Base-by-base conservation (phyloP, 2,113 vertebrate species). In the Gasterosteus aculeatus region DNA sequence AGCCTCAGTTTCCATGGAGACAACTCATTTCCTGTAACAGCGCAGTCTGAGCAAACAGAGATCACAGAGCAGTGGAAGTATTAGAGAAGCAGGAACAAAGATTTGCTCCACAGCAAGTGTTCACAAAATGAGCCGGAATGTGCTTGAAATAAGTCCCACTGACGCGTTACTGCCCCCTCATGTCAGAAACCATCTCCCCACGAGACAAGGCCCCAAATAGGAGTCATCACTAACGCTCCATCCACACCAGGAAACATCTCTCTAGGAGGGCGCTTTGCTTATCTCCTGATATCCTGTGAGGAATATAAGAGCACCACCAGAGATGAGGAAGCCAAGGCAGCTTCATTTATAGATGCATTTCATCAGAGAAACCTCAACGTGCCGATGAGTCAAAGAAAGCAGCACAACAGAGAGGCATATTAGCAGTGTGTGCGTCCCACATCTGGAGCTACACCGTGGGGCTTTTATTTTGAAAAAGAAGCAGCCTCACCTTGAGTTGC, bases 1-100 rank as follows among this genome's bases (percentile, higher is more conserved):
- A 86, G 42, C 54, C 81, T 56, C 82, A 72, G 89, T 92, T 92
- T 82, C 90, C 89, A 90, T 92, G 87, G 90, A 87, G 76, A 90
- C 85, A 41, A 70, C 77, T 81, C 58, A 69, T 72, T 82, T 81
- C 74, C 78, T 62, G 44, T 57, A 80, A 61, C 68, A 33, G 26
- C 4, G 46, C 71, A 64, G 70, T 38, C 54, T 49, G 18, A 75
- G 83, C 83, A 79, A 69, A 80, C 69, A 41, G 35, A 51, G 72
- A 82, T 81, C 80, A 81, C 51, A 67, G 58, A 66, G 68, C 58
- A 46, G 65, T 54, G 66, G 41, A 83, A 69, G 61, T 49, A 67
- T 3, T 53, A 75, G 76, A 83, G 71, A 46, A 59, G 9, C 35
- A 47, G 35, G 49, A 10, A 19, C 16, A 51, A 53, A 41, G 19